Evolutionary conservation across 2,113 vertebrate species (phyloP), one percentile per base, ranked within the genome.

Genomic region (Phylloscopus whistleri): DNA sequence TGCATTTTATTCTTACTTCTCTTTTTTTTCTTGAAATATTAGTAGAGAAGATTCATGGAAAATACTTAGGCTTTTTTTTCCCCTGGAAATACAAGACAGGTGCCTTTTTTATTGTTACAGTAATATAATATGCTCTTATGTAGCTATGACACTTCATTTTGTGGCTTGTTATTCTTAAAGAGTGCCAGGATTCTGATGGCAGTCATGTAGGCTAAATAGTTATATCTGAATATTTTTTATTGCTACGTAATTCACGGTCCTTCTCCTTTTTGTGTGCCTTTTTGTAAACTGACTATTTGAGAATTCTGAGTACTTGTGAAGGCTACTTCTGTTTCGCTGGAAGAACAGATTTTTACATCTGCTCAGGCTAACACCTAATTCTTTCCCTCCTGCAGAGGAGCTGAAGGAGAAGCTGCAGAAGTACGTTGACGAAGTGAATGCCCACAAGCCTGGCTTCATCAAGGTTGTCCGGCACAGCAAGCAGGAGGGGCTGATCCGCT

Each of bases 401-500:
- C 98, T 99, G 26, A 99, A 99, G 97, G 98, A 99, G 97, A 99
- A 99, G 63, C 97, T 99, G 53, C 97, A 97, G 8, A 97, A 98
- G 78, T 99, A 99, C 13, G 99, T 99, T 52, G 98, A 98, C 6
- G 98, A 99, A 52, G 98, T 98, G n/a, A 99, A 99, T 23, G 86
- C 95, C 67, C 98, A 86, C 66, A 99, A 93, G 80, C 99, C 99
- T 0, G 99, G 98, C 22, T 99, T 99, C 96, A 99, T 99, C 91
- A 99, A 99, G 97, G 87, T 99, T 11, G 98, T 99, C 84, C 98
- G 99, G 17, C 99, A 99, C 95, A 88, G 91, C 96, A 99, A 98
- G 88, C 99, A 99, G 94, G 99, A 99, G 94, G 99, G 99, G 59
- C 98, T 99, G 92, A 99, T 99, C 93, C 98, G 99, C 6, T 99